Evolutionary conservation across 2,113 vertebrate species (phyloP).

Genomic region (Hemichromis elongatus): DNA sequence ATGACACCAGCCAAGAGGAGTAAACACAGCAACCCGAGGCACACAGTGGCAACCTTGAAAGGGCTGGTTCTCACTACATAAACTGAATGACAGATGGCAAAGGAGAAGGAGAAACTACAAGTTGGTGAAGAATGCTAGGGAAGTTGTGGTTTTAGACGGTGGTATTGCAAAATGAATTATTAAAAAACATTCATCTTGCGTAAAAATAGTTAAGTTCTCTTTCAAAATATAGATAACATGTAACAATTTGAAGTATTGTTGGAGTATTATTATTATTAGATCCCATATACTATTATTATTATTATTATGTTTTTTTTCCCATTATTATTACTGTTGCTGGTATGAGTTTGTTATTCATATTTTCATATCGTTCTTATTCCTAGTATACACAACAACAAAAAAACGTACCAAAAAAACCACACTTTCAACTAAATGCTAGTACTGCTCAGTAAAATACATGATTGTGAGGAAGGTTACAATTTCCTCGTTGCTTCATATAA

Average conservation of each 20-base stretch:
- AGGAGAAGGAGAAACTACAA: not conserved
- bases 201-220: not conserved
- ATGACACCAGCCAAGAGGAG: slow-evolving; percentile 45
- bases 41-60: slow-evolving; percentile 23
- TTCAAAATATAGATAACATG: not conserved
- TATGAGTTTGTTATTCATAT: too few species aligned
- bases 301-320: too few species aligned
- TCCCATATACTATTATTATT: too few species aligned
- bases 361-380: too few species aligned
- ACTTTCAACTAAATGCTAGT: not conserved
- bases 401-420: not conserved
- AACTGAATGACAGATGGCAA: slow-evolving; percentile 4
- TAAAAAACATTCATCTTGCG: not conserved
- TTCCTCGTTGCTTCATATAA: not conserved
- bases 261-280: too few species aligned
- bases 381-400: too few species aligned
- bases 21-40: slow-evolving; percentile 42
- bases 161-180: not conserved
- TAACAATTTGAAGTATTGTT: too few species aligned
- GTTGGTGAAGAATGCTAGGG: not conserved
- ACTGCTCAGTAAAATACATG: not conserved
- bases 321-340: too few species aligned
- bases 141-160: not conserved
- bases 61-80: slow-evolving; percentile 34
- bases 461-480: not conserved